These are phyloP conservation scores for Hirudinaria manillensis DNA, from an alignment of 2,888 invertebrate genomes.

Conservation along the genomic window DNA sequence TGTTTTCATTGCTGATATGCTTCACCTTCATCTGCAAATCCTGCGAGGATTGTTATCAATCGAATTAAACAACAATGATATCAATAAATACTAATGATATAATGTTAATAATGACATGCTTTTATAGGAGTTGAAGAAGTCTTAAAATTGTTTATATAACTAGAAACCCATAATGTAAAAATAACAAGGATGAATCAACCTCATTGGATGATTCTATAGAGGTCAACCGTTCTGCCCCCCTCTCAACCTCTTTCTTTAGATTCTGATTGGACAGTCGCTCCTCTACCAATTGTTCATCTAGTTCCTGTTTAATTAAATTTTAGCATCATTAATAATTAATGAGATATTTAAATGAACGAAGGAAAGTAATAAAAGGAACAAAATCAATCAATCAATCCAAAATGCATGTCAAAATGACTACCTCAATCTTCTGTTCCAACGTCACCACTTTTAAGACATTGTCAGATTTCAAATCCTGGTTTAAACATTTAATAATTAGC, in stretches of 20 bases:
- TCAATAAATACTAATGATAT: no score
- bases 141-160: no score
- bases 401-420: not conserved
- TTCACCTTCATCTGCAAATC: not conserved
- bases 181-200: not conserved
- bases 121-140: no score
- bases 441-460: not conserved
- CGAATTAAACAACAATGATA: no score
- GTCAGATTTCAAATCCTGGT: no score
- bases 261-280: not conserved
- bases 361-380: not conserved
- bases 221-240: not conserved
- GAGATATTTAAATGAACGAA: not conserved
- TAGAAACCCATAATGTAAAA: not conserved
- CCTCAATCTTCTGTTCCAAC: conserved; percentile 13
- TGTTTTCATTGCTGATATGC: conserved; percentile 8
- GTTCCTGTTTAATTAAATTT: not conserved
- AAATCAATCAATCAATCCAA: not conserved
- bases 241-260: conserved; percentile 1
- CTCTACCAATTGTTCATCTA: not conserved
- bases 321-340: not conserved
- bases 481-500: no score
- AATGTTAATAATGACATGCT: no score
- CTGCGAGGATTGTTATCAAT: not conserved
- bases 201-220: not conserved